Evolutionary conservation across 1,140 invertebrate species (phyloP).

Genomic region (Episyrphus balteatus): DNA sequence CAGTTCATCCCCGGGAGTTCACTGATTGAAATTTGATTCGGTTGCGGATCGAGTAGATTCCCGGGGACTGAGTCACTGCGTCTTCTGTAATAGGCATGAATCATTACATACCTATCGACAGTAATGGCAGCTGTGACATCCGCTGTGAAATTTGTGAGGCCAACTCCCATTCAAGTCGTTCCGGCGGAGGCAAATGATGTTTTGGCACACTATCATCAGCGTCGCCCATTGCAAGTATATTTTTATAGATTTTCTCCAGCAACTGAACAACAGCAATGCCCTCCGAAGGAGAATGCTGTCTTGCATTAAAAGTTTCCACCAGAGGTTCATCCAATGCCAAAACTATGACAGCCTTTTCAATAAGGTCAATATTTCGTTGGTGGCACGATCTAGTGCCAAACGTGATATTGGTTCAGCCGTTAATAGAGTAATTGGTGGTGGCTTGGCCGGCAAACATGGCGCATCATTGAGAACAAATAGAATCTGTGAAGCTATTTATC

Average conservation of each 20-base stretch:
- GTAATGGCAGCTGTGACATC: constrained; percentile 58
- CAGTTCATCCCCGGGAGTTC: too few relatives aligned
- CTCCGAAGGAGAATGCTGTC: constrained; percentile 90
- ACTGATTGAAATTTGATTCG: too few relatives aligned
- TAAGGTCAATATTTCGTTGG: constrained; percentile 63
- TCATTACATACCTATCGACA: constrained; percentile 56
- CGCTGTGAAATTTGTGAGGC: constrained; percentile 50
- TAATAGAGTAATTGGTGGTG: constrained; percentile 65
- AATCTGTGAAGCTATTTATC: constrained; percentile 65
- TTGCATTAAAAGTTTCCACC: constrained; percentile 50
- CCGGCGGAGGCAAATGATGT: constrained; percentile 53
- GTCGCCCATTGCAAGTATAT: constrained; percentile 47
- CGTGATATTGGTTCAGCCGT: constrained; percentile 65
- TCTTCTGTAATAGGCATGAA: too few relatives aligned
- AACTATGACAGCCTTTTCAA: constrained; percentile 75
- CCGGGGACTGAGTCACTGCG: too few relatives aligned
- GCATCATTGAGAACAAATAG: constrained; percentile 59
- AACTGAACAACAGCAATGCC: constrained; percentile 85
- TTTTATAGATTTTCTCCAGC: constrained; percentile 68
- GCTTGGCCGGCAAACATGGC: constrained; percentile 49
- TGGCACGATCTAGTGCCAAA: constrained; percentile 70
- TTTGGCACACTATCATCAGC: constrained; percentile 43
- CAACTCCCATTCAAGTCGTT: constrained; percentile 77
- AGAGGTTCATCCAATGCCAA: constrained; percentile 78
- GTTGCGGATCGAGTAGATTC: too few relatives aligned